phyloP scores from a whole-genome alignment of 2,888 invertebrate species.

The Eupithecia exiguata region DNA sequence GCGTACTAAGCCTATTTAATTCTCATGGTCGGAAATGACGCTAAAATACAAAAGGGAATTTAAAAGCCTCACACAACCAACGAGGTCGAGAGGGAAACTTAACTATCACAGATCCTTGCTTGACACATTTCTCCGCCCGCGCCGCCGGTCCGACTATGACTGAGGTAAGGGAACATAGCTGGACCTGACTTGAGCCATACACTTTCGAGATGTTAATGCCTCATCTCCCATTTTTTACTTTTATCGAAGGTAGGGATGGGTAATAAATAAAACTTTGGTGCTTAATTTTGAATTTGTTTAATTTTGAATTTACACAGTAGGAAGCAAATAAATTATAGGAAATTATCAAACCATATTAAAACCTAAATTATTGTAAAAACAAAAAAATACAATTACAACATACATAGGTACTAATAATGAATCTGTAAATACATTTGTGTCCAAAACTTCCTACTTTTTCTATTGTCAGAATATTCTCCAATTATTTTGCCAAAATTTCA shows the following conservation, averaged over 20 bases:
- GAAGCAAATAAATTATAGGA: neutral
- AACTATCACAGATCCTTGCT: no score
- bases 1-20: no score
- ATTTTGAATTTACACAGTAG: constrained; percentile 6
- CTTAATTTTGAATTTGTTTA: neutral
- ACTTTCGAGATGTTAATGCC: no score
- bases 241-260: neutral
- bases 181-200: no score
- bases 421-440: neutral
- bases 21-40: no score
- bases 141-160: no score
- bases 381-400: neutral
- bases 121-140: no score
- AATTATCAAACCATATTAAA: neutral
- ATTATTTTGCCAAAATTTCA: neutral
- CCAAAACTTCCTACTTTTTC: constrained; percentile 2
- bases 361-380: neutral
- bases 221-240: no score
- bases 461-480: neutral
- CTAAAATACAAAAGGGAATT: no score
- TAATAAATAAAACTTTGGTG: neutral
- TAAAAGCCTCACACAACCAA: no score
- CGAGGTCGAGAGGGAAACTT: no score
- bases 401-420: neutral
- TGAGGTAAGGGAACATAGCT: no score